Conservation (phyloP, 1,140 invertebrate genomes). For the Lordiphosa stackelbergi region DNA sequence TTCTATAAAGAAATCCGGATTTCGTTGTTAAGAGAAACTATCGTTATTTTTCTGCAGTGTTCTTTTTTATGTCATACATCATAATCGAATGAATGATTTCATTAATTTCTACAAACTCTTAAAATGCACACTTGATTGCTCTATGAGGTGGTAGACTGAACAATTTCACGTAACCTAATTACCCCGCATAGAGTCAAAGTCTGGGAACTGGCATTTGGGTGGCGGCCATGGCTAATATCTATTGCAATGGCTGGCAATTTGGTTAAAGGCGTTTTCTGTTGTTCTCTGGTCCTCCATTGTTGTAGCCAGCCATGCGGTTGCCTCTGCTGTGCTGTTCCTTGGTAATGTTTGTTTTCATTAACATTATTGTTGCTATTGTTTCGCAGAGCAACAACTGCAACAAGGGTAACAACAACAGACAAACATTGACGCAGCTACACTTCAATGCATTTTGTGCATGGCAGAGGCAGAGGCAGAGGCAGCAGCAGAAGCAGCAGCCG, state of each 20-base stretch:
- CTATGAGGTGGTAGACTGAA: conserved; percentile 4
- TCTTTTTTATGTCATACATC: too few relatives aligned
- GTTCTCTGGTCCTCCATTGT: conserved; percentile 25
- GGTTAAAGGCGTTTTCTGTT: conserved; percentile 36
- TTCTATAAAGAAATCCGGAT: too few relatives aligned
- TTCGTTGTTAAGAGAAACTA: too few relatives aligned
- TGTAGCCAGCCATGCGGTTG: conserved; percentile 20
- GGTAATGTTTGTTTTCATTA: conserved; percentile 65
- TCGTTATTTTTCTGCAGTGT: too few relatives aligned
- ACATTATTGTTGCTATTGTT: conserved; percentile 59
- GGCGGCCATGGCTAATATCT: conserved; percentile 5
- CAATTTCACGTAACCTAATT: conserved; percentile 6
- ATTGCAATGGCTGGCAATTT: conserved; percentile 35
- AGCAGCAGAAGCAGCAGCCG: conserved; percentile 15
- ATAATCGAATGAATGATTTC: neutral
- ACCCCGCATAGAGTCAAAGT: conserved; percentile 2
- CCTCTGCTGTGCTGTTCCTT: conserved; percentile 13
- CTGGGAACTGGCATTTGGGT: neutral
- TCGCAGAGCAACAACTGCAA: neutral
- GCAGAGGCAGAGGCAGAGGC: too few relatives aligned
- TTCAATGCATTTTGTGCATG: conserved; percentile 53
- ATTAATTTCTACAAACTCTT: neutral
- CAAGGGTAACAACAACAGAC: conserved; percentile 5
- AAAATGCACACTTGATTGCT: conserved; percentile 5
- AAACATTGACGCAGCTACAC: conserved; percentile 41